Evolutionary conservation across 30 jellyfish, hydroid and myxozoan species (phyloP), one percentile per base, ranked within the genome.

Genomic region (Euphysa ruthae): DNA sequence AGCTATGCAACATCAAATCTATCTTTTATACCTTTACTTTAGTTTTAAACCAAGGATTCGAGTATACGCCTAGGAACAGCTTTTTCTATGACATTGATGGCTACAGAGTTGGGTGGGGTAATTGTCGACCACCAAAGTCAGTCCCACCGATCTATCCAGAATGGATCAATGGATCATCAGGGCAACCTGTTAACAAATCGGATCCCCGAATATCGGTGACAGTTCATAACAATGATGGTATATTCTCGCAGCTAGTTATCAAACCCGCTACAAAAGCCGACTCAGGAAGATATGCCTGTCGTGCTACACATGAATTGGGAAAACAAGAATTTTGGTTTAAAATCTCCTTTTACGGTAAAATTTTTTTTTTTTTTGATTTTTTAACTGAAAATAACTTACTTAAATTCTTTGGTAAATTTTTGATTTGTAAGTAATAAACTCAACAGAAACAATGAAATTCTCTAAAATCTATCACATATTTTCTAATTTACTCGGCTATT

Each of bases 41-140:
- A 61, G 74, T 26, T 29, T 27, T 61, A 18, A 61, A 61, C 18
- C 24, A 61, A 0, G 21, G 34, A 16, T 68, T 68, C 71, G 21
- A 14, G 29, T 68, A 68, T 30, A 20, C 62, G 0, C 80, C 80
- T 5, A 35, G 75, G 7, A 73, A 68, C 29, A 68, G 43, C 15
- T 68, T 42, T 35, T 68, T 68, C 32, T 68, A 68, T 58, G 77
- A 68, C 12, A 68, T 68, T 26, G 74, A 68, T 8, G 80, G 80
- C 21, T 38, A 12, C 4, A 49, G 74, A 20, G 25, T 52, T 4
- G 80, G 73, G 6, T 68, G 80, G 80, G 80, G 73, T 3, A 68
- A 68, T 30, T 68, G 80, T 43, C 52, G 30, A 3, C 58, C 77
- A 50, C 80, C 80, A 43, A 49, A 68, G 28, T 30, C 77, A 0